A percentile compares a stretch with the other conserved stretches of the same genome.
Conservation (phyloP, 2,113 vertebrate species). For the Physeter macrocephalus region DNA sequence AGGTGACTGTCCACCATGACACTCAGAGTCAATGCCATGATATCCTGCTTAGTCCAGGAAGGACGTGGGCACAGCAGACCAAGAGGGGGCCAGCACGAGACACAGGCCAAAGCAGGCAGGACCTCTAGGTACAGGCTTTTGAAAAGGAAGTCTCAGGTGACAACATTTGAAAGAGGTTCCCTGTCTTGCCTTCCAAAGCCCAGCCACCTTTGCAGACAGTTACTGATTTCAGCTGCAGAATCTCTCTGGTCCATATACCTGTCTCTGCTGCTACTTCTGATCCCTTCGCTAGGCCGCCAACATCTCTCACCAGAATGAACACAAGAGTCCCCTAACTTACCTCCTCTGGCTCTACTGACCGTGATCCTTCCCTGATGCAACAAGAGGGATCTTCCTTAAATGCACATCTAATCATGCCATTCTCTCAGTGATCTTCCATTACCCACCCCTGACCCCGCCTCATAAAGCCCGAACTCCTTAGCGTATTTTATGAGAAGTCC, state of each 20-base stretch:
- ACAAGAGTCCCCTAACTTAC: no score
- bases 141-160: not conserved
- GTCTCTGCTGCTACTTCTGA: not conserved
- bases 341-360: not conserved
- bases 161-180: not conserved
- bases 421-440: not conserved
- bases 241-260: not conserved
- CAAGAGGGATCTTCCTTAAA: not conserved
- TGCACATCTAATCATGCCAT: not conserved
- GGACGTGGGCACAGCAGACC: not conserved
- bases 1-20: not conserved
- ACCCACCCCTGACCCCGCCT: not conserved
- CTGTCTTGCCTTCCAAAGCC: not conserved
- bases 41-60: no score
- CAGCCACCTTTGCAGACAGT: not conserved
- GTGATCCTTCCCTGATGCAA: not conserved
- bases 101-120: not conserved
- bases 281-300: accelerated
- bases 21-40: not conserved
- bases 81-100: not conserved
- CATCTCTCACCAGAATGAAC: not conserved
- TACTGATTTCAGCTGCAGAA: not conserved
- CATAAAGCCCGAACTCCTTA: not conserved
- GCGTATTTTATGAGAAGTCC: not conserved
- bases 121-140: not conserved